Evolutionary conservation across 2,797 vertebrate genomes (phyloP).

Genomic region (Uromys caudimaculatus): DNA sequence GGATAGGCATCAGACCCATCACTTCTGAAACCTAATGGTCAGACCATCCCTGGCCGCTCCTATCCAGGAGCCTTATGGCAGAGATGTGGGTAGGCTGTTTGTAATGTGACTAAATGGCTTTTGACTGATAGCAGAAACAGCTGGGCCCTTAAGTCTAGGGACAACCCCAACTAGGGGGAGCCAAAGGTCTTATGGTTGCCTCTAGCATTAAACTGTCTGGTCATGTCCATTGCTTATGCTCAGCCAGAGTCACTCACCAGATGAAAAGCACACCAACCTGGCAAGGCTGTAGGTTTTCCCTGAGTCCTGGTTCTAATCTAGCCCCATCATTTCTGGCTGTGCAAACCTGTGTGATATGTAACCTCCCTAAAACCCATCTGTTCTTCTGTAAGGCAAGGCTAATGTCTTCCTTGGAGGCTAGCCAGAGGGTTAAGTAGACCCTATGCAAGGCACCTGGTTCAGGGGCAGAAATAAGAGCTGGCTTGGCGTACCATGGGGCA

Average conservation of each 20-base stretch:
- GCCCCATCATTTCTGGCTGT: neutral
- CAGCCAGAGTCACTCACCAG: fast-evolving
- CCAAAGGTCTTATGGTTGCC: neutral
- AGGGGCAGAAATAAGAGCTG: neutral
- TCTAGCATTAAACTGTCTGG: neutral
- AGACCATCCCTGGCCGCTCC: neutral
- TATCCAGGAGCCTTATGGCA: neutral
- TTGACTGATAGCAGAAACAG: neutral
- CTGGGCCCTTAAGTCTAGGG: neutral
- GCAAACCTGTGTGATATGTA: neutral
- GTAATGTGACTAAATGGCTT: neutral
- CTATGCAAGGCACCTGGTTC: no score
- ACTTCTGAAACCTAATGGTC: neutral
- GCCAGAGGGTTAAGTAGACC: neutral
- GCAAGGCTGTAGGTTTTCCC: no score
- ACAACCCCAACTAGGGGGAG: neutral
- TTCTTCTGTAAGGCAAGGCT: neutral
- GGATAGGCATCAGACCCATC: neutral
- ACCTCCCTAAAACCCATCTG: neutral
- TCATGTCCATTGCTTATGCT: neutral
- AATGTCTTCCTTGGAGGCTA: neutral
- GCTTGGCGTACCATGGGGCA: fast-evolving
- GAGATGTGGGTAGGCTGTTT: neutral
- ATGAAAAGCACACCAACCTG: neutral
- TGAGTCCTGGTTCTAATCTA: neutral